phyloP scores from a whole-genome alignment of 2,797 vertebrate species.

The Hephaestus fuliginosus region DNA sequence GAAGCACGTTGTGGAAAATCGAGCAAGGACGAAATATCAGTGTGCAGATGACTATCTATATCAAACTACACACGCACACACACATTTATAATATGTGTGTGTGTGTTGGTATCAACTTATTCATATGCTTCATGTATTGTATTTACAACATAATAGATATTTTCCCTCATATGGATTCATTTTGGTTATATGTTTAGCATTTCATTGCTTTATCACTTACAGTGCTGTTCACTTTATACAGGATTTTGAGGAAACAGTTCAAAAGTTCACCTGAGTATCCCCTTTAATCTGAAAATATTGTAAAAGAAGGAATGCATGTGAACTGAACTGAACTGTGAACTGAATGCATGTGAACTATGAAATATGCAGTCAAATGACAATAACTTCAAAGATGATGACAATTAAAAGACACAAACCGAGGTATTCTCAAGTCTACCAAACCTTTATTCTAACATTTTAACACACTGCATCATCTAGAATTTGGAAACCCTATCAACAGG shows the following conservation, averaged over 20 bases:
- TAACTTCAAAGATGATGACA: neutral
- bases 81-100: no score
- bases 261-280: neutral
- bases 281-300: neutral
- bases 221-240: neutral
- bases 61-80: no score
- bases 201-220: neutral
- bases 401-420: conserved; percentile 1
- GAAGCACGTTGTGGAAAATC: neutral
- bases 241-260: neutral
- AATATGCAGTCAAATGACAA: neutral
- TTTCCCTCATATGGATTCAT: no score
- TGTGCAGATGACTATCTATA: neutral
- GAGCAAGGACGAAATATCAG: neutral
- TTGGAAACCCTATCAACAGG: conserved; percentile 42
- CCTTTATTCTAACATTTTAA: conserved; percentile 27
- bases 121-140: no score
- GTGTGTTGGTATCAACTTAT: no score
- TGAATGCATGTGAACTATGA: neutral
- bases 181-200: no score
- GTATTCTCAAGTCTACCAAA: neutral
- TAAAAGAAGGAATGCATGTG: neutral
- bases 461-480: conserved; percentile 50
- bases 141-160: no score
- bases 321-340: no score